Conservation (phyloP, 64 coral and sea anemone species). For the Actinia equina region DNA sequence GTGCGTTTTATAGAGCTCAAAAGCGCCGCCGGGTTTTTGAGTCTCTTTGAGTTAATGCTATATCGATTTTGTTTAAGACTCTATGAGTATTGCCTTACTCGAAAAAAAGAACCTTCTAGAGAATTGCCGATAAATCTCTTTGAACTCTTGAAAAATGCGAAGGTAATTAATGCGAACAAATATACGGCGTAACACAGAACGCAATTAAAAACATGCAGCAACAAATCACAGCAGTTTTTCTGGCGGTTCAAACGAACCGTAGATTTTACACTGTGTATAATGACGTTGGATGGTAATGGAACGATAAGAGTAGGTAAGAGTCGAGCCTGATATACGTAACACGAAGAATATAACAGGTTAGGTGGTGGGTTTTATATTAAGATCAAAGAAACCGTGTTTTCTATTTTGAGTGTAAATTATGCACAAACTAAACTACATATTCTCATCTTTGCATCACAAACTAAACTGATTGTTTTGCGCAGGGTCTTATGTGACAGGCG, state of each 20-base stretch:
- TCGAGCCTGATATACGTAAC: neutral
- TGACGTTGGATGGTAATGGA: neutral
- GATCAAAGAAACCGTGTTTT: neutral
- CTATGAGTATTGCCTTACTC: neutral
- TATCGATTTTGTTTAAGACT: neutral
- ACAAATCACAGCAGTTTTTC: too few relatives aligned
- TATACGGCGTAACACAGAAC: neutral
- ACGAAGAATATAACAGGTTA: neutral
- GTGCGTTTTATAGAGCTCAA: neutral
- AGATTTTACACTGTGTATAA: neutral
- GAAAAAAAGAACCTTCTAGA: neutral
- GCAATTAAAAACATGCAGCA: too few relatives aligned
- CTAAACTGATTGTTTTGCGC: neutral
- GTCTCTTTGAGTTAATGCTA: neutral
- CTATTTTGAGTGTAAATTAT: neutral
- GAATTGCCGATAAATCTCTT: neutral
- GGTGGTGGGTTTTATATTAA: neutral
- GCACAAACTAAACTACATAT: too few relatives aligned
- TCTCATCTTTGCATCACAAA: too few relatives aligned
- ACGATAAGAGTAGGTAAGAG: too few relatives aligned
- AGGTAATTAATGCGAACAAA: neutral
- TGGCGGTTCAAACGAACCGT: too few relatives aligned
- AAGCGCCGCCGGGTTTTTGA: neutral
- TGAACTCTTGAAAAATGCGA: neutral
- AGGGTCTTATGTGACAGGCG: neutral